Evolutionary conservation across 2,888 invertebrate species (phyloP).

Genomic region (Oeneis ivallda): DNA sequence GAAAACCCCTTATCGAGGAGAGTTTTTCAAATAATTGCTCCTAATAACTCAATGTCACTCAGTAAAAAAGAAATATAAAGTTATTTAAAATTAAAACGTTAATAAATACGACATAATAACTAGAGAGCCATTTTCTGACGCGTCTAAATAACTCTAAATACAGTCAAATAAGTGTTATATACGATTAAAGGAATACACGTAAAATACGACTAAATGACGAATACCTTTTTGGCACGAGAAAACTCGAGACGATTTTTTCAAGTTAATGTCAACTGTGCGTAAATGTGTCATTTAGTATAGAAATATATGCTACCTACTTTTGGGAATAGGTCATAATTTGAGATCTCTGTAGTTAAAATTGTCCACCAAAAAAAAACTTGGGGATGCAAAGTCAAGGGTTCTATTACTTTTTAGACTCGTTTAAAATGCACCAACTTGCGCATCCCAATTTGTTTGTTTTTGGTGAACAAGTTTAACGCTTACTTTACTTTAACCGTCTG

Average conservation of each 20-base stretch:
- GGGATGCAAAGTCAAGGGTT: too few relatives aligned
- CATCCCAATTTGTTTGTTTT: too few relatives aligned
- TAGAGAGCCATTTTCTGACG: conserved; percentile 60
- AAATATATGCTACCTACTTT: too few relatives aligned
- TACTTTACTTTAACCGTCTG: too few relatives aligned
- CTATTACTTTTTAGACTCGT: too few relatives aligned
- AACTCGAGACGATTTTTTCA: conserved; percentile 48
- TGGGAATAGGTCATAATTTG: too few relatives aligned
- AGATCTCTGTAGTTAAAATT: too few relatives aligned
- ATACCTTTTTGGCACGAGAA: conserved; percentile 51
- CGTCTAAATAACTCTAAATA: conserved; percentile 42
- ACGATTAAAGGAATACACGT: conserved; percentile 30
- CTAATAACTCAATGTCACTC: conserved; percentile 14
- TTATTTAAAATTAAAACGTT: conserved; percentile 24
- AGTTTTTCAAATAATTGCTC: not conserved
- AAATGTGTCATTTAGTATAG: too few relatives aligned
- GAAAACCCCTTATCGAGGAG: not conserved
- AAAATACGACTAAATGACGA: conserved; percentile 34
- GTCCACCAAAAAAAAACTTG: too few relatives aligned
- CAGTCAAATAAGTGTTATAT: conserved; percentile 42
- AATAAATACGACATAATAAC: conserved; percentile 65
- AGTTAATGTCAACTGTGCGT: too few relatives aligned
- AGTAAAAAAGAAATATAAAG: conserved; percentile 10
- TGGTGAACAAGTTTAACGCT: too few relatives aligned
- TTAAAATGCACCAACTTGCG: too few relatives aligned